Percentiles rank a stretch among this genome's conserved stretches.
These are phyloP conservation scores for Sebastes cheni DNA, from an alignment of 2,797 vertebrate species.

Conservation along the genomic window DNA sequence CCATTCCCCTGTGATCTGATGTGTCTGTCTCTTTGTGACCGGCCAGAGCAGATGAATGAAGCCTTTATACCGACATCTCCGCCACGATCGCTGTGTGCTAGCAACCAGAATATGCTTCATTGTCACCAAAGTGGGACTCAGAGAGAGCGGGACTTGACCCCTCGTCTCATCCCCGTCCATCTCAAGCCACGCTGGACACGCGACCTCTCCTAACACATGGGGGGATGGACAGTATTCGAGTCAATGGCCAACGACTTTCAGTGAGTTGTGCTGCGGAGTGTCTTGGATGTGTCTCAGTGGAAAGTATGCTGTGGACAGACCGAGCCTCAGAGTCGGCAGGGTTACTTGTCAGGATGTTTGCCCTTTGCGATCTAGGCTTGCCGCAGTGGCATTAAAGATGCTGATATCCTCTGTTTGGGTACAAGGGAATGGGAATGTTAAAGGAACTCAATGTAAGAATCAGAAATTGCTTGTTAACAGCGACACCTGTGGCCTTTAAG, in stretches of 20 bases:
- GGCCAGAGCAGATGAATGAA: slow-evolving; percentile 65
- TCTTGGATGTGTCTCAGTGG: slow-evolving; percentile 37
- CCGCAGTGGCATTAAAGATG: slow-evolving; percentile 32
- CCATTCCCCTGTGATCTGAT: slow-evolving; percentile 54
- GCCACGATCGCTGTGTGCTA: slow-evolving; percentile 50
- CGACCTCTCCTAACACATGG: slow-evolving; percentile 5
- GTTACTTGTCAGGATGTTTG: slow-evolving; percentile 29
- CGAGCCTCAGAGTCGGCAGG: neutral
- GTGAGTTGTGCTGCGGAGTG: neutral
- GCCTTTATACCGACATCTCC: slow-evolving; percentile 68
- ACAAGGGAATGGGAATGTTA: neutral
- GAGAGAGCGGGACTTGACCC: slow-evolving; percentile 47
- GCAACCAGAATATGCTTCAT: slow-evolving; percentile 71
- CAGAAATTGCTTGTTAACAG: too few relatives aligned
- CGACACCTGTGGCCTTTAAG: too few relatives aligned
- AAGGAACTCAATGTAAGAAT: too few relatives aligned
- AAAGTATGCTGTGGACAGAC: slow-evolving; percentile 45
- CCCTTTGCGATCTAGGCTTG: slow-evolving; percentile 23
- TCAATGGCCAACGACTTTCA: neutral
- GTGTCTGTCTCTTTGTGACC: slow-evolving; percentile 65
- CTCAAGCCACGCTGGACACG: neutral
- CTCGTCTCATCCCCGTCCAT: slow-evolving; percentile 31
- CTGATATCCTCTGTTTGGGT: slow-evolving; percentile 7
- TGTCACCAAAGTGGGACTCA: slow-evolving; percentile 67
- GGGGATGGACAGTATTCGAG: slow-evolving; percentile 6